Evolutionary conservation across 2,113 vertebrate species (phyloP), one percentile per base, ranked within the genome.

Genomic region (Casuarius casuarius): DNA sequence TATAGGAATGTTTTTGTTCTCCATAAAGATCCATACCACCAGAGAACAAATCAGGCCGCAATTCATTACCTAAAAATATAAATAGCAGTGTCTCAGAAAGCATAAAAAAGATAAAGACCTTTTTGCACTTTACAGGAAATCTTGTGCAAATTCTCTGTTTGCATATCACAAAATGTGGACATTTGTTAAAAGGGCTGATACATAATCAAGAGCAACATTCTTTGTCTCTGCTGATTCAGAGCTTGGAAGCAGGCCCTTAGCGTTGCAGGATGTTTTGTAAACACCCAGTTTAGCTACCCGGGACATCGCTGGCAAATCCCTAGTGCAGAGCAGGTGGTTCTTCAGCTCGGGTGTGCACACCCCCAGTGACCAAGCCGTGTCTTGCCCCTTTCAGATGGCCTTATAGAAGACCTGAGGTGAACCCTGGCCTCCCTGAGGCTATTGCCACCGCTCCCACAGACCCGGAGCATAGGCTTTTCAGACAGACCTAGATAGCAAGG

Each of bases 11-110:
- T 83, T 98, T 98, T 54, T 98, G 97, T 7, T 99, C 99, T 96
- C 98, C 98, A 89, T 98, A 99, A 23, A 98, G 97, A 79, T 99
- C 99, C 61, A 98, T 67, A 29, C 98, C 97, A 29, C 98, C 98
- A 5, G 97, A 59, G 98, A 98, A 98, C 0, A 98, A 98, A 77
- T 99, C 99, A 4, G 93, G 95, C 91, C 98, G 98, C 51, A 92
- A 91, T 9, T 99, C 99, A 42, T 95, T 91, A 80, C 98, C 99
- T 99, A 97, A 79, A 89, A 81, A n/a, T 86, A 88, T 3, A 94
- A 95, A 96, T 93, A 74, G 16, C 33, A 88, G 1, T 23, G 12
- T 74, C 23, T 83, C 87, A 44, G 49, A 75, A 89, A 78, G 6
- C 84, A 49, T 17, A 72, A 42, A 74, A 84, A 59, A 25, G 44